Base-by-base conservation (phyloP, 2,888 invertebrate species). In the Eledona agricola region DNA sequence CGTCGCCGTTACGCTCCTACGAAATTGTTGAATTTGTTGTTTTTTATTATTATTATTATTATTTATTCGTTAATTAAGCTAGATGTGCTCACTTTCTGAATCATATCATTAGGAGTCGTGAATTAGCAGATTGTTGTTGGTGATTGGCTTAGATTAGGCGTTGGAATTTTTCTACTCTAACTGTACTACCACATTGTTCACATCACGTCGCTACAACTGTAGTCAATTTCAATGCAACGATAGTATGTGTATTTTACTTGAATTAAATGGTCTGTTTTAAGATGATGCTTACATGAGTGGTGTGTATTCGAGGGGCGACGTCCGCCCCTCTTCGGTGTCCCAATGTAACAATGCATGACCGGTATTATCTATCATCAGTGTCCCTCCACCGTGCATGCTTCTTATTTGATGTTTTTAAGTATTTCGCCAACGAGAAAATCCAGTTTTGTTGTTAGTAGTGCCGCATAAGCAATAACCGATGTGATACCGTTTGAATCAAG, bases 391-490 rank as follows among this genome's bases (percentile, higher is more conserved):
- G 46, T 46, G n/a, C 34, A 26, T 6, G 47, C 47, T 47, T 47
- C n/a, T 45, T 32, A 20, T 20, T 19, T 47, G 47, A 31, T 47
- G 25, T 5, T 42, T 42, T 12, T 19, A 28, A 25, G 40, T 40
- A 45, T 51, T 51, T 34, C 10, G 25, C 16, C 19, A 32, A 28
- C 11, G 22, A 22, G 28, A 20, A 38, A 38, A 26, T 34, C 19
- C 22, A 25, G 7, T 38, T 38, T 37, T 31, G 40, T 50, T 45
- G 31, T 22, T 40, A 40, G 17, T 58, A 51, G 45, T 61, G 54
- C 58, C 59, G 60, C 59, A 59, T 62, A 63, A 65, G 64, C 63
- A 66, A 66, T 65, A 66, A 65, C 59, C 57, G 61, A 66, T 66
- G 66, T 66, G 66, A 66, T 66, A 66, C 53, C 49, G 59, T 60